Evolutionary conservation across 2,113 vertebrate species (phyloP).

Genomic region (Bucco capensis): DNA sequence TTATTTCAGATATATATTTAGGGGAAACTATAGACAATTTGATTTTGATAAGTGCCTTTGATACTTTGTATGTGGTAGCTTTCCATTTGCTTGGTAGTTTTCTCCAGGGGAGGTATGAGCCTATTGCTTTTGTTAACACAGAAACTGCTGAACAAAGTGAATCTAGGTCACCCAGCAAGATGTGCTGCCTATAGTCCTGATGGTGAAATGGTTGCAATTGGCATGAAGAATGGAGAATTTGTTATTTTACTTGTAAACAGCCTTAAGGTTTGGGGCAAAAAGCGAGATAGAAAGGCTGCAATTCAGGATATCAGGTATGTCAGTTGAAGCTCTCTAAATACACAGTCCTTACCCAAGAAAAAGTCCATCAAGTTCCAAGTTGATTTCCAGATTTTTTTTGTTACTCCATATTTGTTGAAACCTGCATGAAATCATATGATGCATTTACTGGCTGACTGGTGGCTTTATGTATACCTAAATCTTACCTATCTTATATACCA

Average conservation of each 20-base stretch:
- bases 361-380: rapidly evolving
- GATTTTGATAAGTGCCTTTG: neutral
- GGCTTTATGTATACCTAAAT: neutral
- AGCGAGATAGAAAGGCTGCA: constrained; percentile 90
- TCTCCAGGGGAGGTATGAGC: neutral
- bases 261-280: constrained; percentile 95
- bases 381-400: neutral
- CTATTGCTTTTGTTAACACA: constrained; percentile 30
- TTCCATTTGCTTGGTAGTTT: neutral
- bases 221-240: constrained; percentile 96
- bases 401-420: rapidly evolving
- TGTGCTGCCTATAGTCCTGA: constrained; percentile 90
- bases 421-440: neutral
- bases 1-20: neutral
- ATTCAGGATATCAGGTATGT: constrained; percentile 91
- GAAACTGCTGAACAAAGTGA: constrained; percentile 97
- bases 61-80: neutral
- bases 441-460: neutral
- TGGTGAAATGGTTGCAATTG: constrained; percentile 93
- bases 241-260: constrained; percentile 89
- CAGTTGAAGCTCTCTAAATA: neutral
- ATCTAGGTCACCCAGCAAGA: constrained; percentile 86
- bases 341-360: neutral
- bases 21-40: neutral
- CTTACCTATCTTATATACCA: neutral